Percentiles rank a stretch among this genome's conserved stretches.
Evolutionary conservation across 2,797 vertebrate species (phyloP).

Genomic region (Sebastiscus tertius): DNA sequence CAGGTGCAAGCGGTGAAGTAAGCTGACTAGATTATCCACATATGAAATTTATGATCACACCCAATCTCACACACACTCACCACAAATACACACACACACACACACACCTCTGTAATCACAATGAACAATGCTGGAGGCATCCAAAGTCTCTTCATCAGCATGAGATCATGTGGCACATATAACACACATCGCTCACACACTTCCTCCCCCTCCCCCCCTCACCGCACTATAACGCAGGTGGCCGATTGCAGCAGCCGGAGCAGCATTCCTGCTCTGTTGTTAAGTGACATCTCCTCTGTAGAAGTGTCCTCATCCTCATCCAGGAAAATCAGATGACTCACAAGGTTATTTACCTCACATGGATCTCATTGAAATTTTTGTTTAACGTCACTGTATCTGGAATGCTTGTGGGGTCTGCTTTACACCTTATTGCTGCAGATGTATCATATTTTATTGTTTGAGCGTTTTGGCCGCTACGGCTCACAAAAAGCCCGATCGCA

Average conservation of each 20-base stretch:
- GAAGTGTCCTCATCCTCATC: conserved; percentile 65
- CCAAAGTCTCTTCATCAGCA: conserved; percentile 69
- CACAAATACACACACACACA: conserved; percentile 21
- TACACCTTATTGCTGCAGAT: background rate
- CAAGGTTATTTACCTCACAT: conserved; percentile 42
- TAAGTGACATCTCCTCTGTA: conserved; percentile 79
- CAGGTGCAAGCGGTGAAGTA: conserved; percentile 73
- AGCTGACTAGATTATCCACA: conserved; percentile 66
- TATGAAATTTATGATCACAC: conserved; percentile 34
- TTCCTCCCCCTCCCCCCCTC: conserved; percentile 44
- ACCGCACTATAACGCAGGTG: conserved; percentile 63
- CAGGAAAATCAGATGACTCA: conserved; percentile 72
- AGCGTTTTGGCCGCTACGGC: background rate
- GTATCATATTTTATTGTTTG: background rate
- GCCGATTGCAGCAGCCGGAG: conserved; percentile 58
- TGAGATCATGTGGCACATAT: conserved; percentile 76
- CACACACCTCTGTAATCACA: conserved; percentile 57
- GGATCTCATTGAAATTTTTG: conserved; percentile 29
- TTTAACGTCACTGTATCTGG: background rate
- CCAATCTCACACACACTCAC: conserved; percentile 13
- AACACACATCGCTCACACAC: conserved; percentile 63
- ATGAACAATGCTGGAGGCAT: conserved; percentile 75
- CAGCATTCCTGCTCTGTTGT: conserved; percentile 62
- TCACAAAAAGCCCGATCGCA: background rate
- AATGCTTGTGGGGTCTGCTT: conserved; percentile 11